These are phyloP conservation scores for Dendrolimus pini DNA, from an alignment of 2,888 invertebrate genomes.

Conservation along the genomic window DNA sequence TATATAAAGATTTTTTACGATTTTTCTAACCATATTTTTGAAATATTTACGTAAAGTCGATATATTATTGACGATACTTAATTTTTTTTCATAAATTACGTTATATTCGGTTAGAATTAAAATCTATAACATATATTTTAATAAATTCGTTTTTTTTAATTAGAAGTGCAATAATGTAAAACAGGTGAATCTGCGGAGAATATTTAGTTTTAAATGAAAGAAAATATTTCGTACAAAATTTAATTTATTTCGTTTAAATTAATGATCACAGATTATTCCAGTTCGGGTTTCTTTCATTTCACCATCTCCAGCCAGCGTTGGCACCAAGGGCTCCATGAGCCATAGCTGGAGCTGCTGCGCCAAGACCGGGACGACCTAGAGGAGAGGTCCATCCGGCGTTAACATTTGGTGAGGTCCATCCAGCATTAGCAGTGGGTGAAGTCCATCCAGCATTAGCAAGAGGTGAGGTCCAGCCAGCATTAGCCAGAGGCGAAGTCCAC, in stretches of 20 bases:
- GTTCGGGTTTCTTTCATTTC: constrained; percentile 6
- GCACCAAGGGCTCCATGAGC: constrained; percentile 11
- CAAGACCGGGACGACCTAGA: neutral
- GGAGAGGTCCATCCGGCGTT: neutral
- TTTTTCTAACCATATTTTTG: too few species aligned
- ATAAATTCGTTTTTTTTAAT: too few species aligned
- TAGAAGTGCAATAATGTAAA: too few species aligned
- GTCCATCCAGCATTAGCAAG: neutral
- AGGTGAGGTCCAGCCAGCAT: neutral
- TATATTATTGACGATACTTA: too few species aligned
- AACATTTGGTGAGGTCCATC: neutral
- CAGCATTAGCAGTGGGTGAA: neutral
- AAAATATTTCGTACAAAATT: neutral
- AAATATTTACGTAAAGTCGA: too few species aligned
- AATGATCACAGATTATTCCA: constrained; percentile 4
- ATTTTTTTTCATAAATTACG: too few species aligned
- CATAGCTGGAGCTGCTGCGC: constrained; percentile 7
- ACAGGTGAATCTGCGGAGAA: too few species aligned
- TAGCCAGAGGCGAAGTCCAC: neutral
- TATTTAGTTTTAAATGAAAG: neutral
- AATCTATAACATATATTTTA: too few species aligned
- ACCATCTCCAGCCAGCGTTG: neutral
- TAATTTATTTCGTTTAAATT: neutral
- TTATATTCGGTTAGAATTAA: too few species aligned
- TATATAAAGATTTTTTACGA: too few species aligned